Evolutionary conservation across 2,888 invertebrate species (phyloP).

Genomic region (Thymelicus lineola): DNA sequence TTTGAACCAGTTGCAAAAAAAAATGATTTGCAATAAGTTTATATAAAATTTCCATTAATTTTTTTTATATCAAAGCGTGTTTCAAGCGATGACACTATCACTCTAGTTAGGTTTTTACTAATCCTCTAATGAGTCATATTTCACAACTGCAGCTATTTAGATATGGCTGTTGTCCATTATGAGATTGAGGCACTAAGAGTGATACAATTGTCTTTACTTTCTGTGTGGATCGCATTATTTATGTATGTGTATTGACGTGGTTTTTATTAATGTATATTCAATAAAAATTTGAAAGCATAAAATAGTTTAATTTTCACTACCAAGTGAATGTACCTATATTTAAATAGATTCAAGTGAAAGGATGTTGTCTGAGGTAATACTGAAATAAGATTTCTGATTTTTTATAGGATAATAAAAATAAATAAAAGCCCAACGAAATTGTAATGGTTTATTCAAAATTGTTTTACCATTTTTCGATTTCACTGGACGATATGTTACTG

Average conservation of each 20-base stretch:
- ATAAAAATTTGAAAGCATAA: conserved; percentile 64
- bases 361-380: no score
- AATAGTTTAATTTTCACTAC: conserved; percentile 50
- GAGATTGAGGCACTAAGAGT: conserved; percentile 61
- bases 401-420: no score
- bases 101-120: neutral
- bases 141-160: conserved; percentile 8
- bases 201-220: conserved; percentile 58
- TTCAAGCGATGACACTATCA: neutral
- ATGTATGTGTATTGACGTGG: conserved; percentile 77
- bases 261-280: conserved; percentile 79
- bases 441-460: no score
- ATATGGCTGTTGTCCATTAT: conserved; percentile 3
- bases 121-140: neutral
- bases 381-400: no score
- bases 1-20: neutral
- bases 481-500: no score
- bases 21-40: no score
- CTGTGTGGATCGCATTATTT: conserved; percentile 70
- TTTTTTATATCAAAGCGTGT: neutral
- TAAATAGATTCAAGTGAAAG: no score
- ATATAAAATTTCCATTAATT: no score
- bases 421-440: no score
- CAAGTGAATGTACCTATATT: no score
- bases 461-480: no score